Evolutionary conservation across 2,113 vertebrate genomes (phyloP).

Genomic region (Ginglymostoma cirratum): DNA sequence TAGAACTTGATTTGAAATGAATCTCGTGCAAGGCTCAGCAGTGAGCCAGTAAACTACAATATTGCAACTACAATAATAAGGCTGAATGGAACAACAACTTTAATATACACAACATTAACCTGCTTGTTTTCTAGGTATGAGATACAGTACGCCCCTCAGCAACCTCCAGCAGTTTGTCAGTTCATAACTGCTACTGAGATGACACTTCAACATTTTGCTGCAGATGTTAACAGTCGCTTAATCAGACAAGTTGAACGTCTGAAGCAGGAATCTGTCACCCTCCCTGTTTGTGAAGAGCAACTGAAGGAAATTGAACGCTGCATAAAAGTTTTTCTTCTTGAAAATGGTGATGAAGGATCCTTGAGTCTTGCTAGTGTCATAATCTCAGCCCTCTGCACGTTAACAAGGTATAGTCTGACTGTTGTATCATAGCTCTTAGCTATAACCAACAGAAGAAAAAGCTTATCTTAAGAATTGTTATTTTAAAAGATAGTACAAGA

Average conservation of each 20-base stretch:
- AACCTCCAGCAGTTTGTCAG: conserved; percentile 68
- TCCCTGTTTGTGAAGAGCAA: conserved; percentile 83
- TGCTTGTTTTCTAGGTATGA: conserved; percentile 68
- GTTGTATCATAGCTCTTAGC: background rate
- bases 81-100: background rate
- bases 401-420: conserved; percentile 68
- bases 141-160: conserved; percentile 79
- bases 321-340: conserved; percentile 83
- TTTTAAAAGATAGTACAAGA: too few species aligned
- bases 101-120: background rate
- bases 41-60: background rate
- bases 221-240: conserved; percentile 75
- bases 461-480: background rate
- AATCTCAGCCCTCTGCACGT: conserved; percentile 80
- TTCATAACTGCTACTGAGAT: conserved; percentile 82
- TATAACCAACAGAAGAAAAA: background rate
- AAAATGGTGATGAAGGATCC: conserved; percentile 82
- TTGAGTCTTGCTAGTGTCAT: conserved; percentile 85
- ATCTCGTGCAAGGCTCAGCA: background rate
- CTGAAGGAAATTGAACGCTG: conserved; percentile 93
- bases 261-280: conserved; percentile 81
- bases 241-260: conserved; percentile 81
- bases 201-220: conserved; percentile 79
- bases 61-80: background rate
- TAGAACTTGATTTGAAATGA: background rate